Evolutionary conservation across 2,888 invertebrate species (phyloP), one percentile per base, ranked within the genome.

Genomic region (Lasioglossum pauxillum): DNA sequence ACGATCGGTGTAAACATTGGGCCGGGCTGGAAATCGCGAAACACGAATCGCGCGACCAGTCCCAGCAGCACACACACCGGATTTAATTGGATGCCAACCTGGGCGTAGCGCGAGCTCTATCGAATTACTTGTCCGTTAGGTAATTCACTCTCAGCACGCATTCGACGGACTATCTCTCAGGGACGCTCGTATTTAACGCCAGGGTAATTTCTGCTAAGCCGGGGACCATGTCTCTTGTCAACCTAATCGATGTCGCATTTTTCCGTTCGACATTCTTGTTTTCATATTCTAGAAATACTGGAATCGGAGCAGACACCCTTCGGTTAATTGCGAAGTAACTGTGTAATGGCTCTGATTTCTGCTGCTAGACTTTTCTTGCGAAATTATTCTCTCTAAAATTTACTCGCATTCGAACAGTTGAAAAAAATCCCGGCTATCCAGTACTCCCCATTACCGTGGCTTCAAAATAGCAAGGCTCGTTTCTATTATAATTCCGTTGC

Each of bases 91-190:
- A 86, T 86, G 69, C 64, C 74, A 79, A 78, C 72, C 71, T 49
- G 74, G 82, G 41, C 73, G 82, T 78, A 86, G 76, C 82, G 82
- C 86, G 82, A 82, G 86, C 82, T 86, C 86, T 85, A 85, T 85
- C 86, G 86, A 86, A 86, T 86, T 86, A 86, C 86, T 82, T 35
- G 71, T 31, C 78, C 78, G 72, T 44, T 46, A 69, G 78, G 72
- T 85, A 86, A 85, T 73, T 81, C 81, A 78, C 78, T 86, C 60
- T 35, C 44, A 27, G 35, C 79, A 53, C 49, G 67, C 77, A 76
- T 86, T 86, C 86, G 86, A 86, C 86, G 53, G 75, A 72, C 78
- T 73, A 69, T 76, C 86, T 69, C 75, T n/a, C 53, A 69, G 35
- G 69, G 31, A 41, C 60, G 64, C 27, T 80, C 85, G 78, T 71